phyloP scores from a whole-genome alignment of 2,888 invertebrate genomes.

The Agelastica alni region DNA sequence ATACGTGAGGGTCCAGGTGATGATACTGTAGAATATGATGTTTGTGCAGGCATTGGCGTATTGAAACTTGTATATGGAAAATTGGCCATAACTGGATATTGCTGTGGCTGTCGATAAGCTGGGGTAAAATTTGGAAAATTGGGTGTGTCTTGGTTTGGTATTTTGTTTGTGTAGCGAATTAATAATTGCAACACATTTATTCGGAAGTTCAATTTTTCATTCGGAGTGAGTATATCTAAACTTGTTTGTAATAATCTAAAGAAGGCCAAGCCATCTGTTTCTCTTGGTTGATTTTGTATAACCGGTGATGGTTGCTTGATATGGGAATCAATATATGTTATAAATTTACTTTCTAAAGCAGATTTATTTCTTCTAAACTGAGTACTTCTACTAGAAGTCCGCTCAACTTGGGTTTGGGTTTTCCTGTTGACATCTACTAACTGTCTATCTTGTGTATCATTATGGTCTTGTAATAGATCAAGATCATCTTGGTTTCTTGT shows the following conservation, averaged over 20 bases:
- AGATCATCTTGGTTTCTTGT: not conserved
- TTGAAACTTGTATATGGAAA: constrained; percentile 18
- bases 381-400: constrained; percentile 15
- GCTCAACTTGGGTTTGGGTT: not conserved
- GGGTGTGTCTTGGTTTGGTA: constrained; percentile 16
- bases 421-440: not conserved
- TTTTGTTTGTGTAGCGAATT: constrained; percentile 20
- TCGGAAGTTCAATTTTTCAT: constrained; percentile 25
- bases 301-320: constrained; percentile 18
- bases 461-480: not conserved
- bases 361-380: constrained; percentile 24
- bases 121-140: constrained; percentile 22
- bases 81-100: constrained; percentile 25
- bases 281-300: constrained; percentile 24
- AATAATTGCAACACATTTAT: constrained; percentile 24
- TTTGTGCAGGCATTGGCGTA: constrained; percentile 19
- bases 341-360: constrained; percentile 23
- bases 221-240: constrained; percentile 22
- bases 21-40: not conserved
- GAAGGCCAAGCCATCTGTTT: constrained; percentile 21
- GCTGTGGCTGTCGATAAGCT: constrained; percentile 25
- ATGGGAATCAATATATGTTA: constrained; percentile 22
- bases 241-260: constrained; percentile 24
- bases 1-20: not conserved
- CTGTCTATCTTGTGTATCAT: not conserved